Percentiles rank a stretch among this genome's conserved stretches.
These are phyloP conservation scores for Archegozetes longisetosus DNA, from an alignment of 1,140 invertebrate genomes.

Conservation along the genomic window DNA sequence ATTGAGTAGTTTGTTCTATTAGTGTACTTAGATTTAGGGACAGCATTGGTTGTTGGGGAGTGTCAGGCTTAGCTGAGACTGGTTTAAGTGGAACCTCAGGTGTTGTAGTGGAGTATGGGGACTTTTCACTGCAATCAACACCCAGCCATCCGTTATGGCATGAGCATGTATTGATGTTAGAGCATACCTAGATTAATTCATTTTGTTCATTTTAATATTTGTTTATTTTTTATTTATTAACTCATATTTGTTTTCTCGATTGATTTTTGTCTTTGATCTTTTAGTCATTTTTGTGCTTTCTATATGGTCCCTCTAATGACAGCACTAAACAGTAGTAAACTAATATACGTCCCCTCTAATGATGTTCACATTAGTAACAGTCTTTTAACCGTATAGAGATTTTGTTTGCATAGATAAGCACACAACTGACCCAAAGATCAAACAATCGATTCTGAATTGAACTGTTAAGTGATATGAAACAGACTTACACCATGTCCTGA, in stretches of 20 bases:
- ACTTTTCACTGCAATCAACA: slow-evolving; percentile 63
- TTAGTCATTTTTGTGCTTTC: too few relatives aligned
- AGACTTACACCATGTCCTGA: slow-evolving; percentile 76
- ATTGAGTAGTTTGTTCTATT: slow-evolving; percentile 17
- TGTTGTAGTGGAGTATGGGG: slow-evolving; percentile 23
- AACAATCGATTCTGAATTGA: not conserved
- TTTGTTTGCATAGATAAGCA: too few relatives aligned
- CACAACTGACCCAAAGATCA: too few relatives aligned
- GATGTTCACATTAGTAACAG: too few relatives aligned
- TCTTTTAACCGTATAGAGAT: too few relatives aligned
- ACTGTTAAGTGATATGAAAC: not conserved
- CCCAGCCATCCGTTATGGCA: slow-evolving; percentile 77
- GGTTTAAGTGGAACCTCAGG: slow-evolving; percentile 16
- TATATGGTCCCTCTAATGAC: not conserved
- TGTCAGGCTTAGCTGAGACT: too few relatives aligned
- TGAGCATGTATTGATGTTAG: slow-evolving; percentile 77
- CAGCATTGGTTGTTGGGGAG: not conserved
- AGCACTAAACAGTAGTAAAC: not conserved
- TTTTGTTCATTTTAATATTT: too few relatives aligned
- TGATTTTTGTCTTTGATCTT: too few relatives aligned
- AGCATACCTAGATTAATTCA: slow-evolving; percentile 78
- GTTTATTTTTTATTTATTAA: too few relatives aligned
- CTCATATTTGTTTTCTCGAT: too few relatives aligned
- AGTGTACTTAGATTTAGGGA: not conserved
- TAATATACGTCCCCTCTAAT: too few relatives aligned